Conservation (phyloP, 1,140 invertebrate genomes). For the Tetramorium parvispinum region DNA sequence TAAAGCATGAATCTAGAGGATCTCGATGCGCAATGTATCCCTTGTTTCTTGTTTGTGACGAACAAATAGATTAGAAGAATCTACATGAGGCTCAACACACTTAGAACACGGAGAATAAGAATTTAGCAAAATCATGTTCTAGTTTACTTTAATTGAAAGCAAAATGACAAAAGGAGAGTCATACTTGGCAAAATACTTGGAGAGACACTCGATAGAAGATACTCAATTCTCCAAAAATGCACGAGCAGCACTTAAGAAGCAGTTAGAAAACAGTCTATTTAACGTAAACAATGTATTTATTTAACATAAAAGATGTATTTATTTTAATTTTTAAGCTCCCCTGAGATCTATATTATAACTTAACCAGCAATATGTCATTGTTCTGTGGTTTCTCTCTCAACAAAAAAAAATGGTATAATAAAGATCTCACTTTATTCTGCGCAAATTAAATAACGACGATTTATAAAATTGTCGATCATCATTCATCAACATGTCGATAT, state of each 20-base stretch:
- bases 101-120: background rate
- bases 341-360: background rate
- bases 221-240: slow-evolving; percentile 2
- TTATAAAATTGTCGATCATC: background rate
- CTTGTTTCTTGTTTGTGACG: slow-evolving; percentile 1
- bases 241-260: background rate
- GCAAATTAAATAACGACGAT: background rate
- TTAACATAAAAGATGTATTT: background rate
- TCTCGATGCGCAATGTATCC: background rate
- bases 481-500: background rate
- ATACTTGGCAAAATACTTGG: slow-evolving; percentile 11
- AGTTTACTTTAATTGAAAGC: slow-evolving; percentile 7
- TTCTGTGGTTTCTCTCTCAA: background rate
- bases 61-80: background rate
- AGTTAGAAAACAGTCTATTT: background rate
- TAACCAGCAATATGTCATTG: too few species aligned
- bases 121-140: background rate
- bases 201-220: background rate
- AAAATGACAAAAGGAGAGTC: background rate
- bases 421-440: background rate
- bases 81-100: background rate
- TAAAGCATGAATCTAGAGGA: background rate
- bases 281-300: background rate
- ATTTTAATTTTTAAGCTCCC: background rate
- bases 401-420: background rate